Evolutionary conservation across 2,888 invertebrate genomes (phyloP).

Genomic region (Polymixis flavicincta): DNA sequence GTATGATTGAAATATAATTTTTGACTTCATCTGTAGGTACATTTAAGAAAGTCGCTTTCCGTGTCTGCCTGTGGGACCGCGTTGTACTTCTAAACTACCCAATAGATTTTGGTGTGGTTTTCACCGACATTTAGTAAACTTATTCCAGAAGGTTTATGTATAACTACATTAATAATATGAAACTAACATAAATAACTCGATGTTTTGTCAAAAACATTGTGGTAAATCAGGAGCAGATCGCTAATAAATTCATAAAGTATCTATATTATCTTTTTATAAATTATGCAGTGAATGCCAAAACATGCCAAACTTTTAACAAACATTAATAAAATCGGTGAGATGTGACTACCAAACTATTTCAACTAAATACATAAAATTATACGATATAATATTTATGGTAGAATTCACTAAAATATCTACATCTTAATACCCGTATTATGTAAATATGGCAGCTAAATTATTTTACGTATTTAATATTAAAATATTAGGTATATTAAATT

Average conservation of each 20-base stretch:
- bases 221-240: not conserved
- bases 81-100: too few species aligned
- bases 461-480: conserved; percentile 32
- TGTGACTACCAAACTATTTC: conserved; percentile 51
- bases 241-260: not conserved
- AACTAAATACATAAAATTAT: conserved; percentile 51
- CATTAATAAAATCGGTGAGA: conserved; percentile 67
- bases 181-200: not conserved
- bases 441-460: conserved; percentile 67
- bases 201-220: not conserved
- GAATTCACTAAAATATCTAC: conserved; percentile 61
- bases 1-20: not conserved
- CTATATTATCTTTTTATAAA: not conserved
- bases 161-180: too few species aligned
- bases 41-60: too few species aligned
- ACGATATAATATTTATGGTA: conserved; percentile 52
- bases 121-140: too few species aligned
- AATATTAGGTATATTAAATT: conserved; percentile 27
- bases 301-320: conserved; percentile 31
- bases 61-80: too few species aligned
- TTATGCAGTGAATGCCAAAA: conserved; percentile 17
- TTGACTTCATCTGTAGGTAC: not conserved
- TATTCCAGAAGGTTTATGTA: too few species aligned
- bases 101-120: too few species aligned
- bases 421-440: conserved; percentile 73